Evolutionary conservation across 2,113 vertebrate genomes (phyloP).

Genomic region (Halichoeres trimaculatus): DNA sequence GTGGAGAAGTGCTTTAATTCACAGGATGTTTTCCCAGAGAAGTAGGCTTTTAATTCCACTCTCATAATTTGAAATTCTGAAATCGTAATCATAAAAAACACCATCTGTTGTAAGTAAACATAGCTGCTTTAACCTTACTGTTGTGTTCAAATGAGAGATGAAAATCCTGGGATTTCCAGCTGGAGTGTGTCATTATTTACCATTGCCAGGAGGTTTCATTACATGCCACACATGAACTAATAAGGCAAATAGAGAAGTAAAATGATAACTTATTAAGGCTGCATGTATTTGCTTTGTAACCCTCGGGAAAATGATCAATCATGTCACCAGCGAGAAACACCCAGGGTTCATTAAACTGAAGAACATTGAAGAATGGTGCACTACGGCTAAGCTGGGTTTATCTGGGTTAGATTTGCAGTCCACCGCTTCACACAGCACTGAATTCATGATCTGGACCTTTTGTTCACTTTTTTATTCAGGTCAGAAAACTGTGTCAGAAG

Average conservation of each 20-base stretch:
- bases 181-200: not conserved
- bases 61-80: conserved; percentile 2
- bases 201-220: not conserved
- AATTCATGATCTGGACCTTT: not conserved
- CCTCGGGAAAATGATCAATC: not conserved
- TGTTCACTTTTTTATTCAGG: not conserved
- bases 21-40: not conserved
- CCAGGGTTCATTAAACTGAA: no score
- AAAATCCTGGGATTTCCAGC: not conserved
- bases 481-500: not conserved
- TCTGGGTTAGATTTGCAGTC: conserved; percentile 5
- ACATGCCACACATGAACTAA: not conserved
- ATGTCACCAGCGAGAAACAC: not conserved
- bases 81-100: not conserved
- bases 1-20: conserved; percentile 15
- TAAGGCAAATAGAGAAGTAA: not conserved
- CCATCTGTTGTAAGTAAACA: not conserved
- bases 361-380: not conserved
- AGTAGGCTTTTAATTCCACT: conserved; percentile 14
- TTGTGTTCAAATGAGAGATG: not conserved
- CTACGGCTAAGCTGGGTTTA: not conserved
- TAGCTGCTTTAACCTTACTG: not conserved
- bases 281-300: not conserved
- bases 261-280: not conserved
- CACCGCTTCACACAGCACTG: not conserved